Evolutionary conservation across 2,797 vertebrate genomes (phyloP).

Genomic region (Pteropus rufus): DNA sequence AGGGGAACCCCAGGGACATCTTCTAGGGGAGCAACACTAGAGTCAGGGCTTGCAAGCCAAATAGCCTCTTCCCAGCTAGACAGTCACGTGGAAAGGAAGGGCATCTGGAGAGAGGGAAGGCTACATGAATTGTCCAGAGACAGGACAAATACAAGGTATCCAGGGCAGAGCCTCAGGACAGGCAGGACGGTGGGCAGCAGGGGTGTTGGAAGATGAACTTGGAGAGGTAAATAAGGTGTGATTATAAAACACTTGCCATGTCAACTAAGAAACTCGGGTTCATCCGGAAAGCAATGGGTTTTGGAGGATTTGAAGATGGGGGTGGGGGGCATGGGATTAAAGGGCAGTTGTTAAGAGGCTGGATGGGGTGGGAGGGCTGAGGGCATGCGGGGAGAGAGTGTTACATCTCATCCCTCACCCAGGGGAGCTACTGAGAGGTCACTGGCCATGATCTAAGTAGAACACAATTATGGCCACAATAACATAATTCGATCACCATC

Average conservation of each 20-base stretch:
- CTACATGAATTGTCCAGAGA: rapidly evolving
- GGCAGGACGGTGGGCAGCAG: not conserved
- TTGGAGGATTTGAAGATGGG: not conserved
- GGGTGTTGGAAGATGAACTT: not conserved
- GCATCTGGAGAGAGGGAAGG: not conserved
- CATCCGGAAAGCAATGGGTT: not conserved
- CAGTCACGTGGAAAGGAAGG: not conserved
- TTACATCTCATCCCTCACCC: not conserved
- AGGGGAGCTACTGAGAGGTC: not conserved
- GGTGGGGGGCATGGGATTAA: not conserved
- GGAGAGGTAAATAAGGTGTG: not conserved
- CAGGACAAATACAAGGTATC: rapidly evolving
- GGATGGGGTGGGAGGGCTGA: rapidly evolving
- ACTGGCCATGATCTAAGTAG: not conserved
- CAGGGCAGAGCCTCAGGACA: rapidly evolving
- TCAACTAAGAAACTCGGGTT: not conserved
- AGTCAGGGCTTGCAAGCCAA: not conserved
- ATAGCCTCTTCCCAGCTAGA: not conserved
- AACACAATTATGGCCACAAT: not conserved
- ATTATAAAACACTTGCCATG: not conserved
- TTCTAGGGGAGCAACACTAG: not conserved
- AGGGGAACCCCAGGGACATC: not conserved
- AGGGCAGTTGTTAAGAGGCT: not conserved
- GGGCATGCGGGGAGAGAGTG: not conserved
- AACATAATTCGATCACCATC: rapidly evolving